Percentiles rank a stretch among this genome's conserved stretches.
Evolutionary conservation across 2,797 vertebrate genomes (phyloP).

Genomic region (Protonibea diacanthus): DNA sequence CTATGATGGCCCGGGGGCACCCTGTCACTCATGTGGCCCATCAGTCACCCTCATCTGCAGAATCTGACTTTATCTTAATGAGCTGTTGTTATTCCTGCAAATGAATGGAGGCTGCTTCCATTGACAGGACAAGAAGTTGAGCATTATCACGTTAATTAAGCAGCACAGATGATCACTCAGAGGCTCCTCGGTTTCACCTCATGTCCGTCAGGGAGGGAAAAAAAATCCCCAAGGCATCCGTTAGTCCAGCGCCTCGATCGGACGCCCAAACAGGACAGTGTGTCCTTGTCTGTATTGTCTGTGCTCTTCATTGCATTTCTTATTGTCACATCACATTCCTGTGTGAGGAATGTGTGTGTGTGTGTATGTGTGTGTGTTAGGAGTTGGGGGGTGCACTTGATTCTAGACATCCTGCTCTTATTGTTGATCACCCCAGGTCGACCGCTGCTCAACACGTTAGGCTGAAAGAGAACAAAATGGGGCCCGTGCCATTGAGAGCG

Average conservation of each 20-base stretch:
- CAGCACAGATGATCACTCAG: constrained; percentile 24
- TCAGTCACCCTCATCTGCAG: constrained; percentile 78
- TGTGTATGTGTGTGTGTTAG: constrained; percentile 39
- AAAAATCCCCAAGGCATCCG: neutral
- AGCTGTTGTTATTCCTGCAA: constrained; percentile 70
- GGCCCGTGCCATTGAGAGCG: constrained; percentile 49
- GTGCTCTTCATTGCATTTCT: constrained; percentile 58
- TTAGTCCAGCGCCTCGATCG: constrained; percentile 32
- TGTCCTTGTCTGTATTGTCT: constrained; percentile 52
- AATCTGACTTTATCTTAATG: constrained; percentile 85
- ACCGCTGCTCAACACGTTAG: constrained; percentile 64
- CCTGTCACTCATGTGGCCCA: constrained; percentile 80
- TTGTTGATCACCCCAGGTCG: constrained; percentile 67
- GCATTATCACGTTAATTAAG: constrained; percentile 56
- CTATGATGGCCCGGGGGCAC: constrained; percentile 62
- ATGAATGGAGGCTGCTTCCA: constrained; percentile 69
- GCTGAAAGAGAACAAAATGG: constrained; percentile 67
- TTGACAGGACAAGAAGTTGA: constrained; percentile 61
- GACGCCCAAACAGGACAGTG: constrained; percentile 36
- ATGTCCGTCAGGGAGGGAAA: constrained; percentile 3
- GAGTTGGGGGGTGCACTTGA: constrained; percentile 19
- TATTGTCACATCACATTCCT: constrained; percentile 72
- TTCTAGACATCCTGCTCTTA: constrained; percentile 69
- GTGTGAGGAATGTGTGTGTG: constrained; percentile 34
- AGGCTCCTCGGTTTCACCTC: constrained; percentile 14